Percentiles rank a stretch among this genome's conserved stretches.
phyloP scores from a whole-genome alignment of 2,888 invertebrate species.

The Pilophorus perplexus region DNA sequence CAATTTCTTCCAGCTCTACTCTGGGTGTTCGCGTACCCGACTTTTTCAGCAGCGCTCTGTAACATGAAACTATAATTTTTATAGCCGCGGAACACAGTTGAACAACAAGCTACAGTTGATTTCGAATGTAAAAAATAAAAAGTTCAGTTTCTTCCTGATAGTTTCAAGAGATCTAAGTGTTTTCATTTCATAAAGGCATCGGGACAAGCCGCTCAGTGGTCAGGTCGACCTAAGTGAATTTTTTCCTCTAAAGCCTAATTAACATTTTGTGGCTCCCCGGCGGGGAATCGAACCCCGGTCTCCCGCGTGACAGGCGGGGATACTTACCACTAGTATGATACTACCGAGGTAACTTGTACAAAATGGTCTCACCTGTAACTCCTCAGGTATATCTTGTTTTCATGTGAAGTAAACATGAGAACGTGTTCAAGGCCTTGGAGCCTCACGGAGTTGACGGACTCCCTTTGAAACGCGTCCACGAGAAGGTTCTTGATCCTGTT shows the following conservation, averaged over 20 bases:
- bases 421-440: constrained; percentile 93
- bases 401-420: constrained; percentile 80
- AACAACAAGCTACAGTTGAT: no score
- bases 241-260: no score
- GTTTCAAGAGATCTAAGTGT: no score
- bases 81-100: constrained; percentile 31
- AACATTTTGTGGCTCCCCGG: no score
- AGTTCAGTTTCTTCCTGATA: no score
- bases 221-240: no score
- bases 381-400: constrained; percentile 74
- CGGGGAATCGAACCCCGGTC: no score
- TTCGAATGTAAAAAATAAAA: no score
- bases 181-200: no score
- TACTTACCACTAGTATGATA: constrained; percentile 54
- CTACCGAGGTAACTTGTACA: not conserved
- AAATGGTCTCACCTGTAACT: constrained; percentile 58
- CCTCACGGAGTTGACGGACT: constrained; percentile 74
- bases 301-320: constrained; percentile 56
- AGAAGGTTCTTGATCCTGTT: constrained; percentile 83
- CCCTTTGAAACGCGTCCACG: constrained; percentile 88
- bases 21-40: constrained; percentile 85
- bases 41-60: constrained; percentile 80
- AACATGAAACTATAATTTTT: not conserved
- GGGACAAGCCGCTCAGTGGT: no score
- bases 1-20: constrained; percentile 89